Evolutionary conservation across 2,113 vertebrate genomes (phyloP), one percentile per base, ranked within the genome.

Genomic region (Solenodon paradoxus): DNA sequence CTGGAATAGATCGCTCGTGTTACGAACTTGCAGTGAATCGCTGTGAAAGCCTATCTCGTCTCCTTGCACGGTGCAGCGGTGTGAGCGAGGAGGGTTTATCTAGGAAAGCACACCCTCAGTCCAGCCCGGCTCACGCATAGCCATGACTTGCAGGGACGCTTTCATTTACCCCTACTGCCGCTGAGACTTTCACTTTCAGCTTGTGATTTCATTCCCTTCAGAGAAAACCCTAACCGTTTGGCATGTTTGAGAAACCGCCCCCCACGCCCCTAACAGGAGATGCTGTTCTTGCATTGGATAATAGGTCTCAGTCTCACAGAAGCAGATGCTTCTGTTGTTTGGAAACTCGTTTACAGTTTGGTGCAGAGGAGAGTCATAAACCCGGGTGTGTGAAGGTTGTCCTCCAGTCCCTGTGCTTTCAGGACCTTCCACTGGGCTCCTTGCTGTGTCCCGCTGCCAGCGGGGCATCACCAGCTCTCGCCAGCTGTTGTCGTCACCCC

Each of bases 241-340:
- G 30, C 30, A 16, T 24, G 19, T 51, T 51, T 90, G 71, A 72
- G 55, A 77, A 82, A 69, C 61, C 47, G 75, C 57, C 28, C 11
- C 32, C 40, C 49, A n/a, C 57, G 59, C n/a, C n/a, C n/a, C n/a
- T n/a, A n/a, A 72, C 80, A n/a, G 38, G 32, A 82, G 64, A 1
- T 42, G 35, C 59, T 55, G 90, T 64, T 78, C 63, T 91, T 74
- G 20, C 7, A 47, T 15, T 57, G 84, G 83, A 9, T 82, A 93
- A 59, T 75, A 63, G 53, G 66, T 77, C 10, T n/a, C n/a, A n/a
- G n/a, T n/a, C n/a, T n/a, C n/a, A n/a, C n/a, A n/a, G n/a, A n/a
- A n/a, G n/a, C n/a, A n/a, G n/a, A n/a, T n/a, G n/a, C n/a, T n/a
- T n/a, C n/a, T n/a, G n/a, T n/a, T n/a, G n/a, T n/a, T n/a, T n/a